A percentile compares a stretch with the other conserved stretches of the same genome.
Evolutionary conservation across 2,797 vertebrate species (phyloP).

Genomic region (Otolemur crassicaudatus): DNA sequence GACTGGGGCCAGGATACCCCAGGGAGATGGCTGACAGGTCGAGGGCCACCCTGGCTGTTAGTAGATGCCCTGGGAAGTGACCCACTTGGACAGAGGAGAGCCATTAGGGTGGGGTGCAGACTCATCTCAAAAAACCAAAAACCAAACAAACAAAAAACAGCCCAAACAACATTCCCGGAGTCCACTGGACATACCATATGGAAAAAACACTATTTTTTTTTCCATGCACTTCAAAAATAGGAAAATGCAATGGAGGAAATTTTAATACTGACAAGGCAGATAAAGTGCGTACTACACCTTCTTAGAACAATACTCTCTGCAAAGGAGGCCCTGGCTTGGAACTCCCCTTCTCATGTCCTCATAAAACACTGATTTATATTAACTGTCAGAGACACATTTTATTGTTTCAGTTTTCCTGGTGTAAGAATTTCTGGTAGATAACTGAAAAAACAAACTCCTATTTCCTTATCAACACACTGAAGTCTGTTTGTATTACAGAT

Average conservation of each 20-base stretch:
- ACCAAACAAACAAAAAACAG: neutral
- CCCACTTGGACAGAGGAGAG: neutral
- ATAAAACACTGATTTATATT: constrained; percentile 77
- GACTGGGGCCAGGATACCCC: neutral
- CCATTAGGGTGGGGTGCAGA: neutral
- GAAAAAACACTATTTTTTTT: neutral
- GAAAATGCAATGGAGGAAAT: neutral
- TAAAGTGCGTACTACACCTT: constrained; percentile 44
- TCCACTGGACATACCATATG: neutral
- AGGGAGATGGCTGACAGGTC: neutral
- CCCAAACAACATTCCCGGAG: neutral
- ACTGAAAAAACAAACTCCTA: constrained; percentile 41
- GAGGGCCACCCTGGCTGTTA: accelerated
- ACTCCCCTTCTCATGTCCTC: constrained; percentile 78
- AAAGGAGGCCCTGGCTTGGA: constrained; percentile 65
- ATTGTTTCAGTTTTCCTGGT: constrained; percentile 77
- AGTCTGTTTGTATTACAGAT: neutral
- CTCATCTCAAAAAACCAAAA: neutral
- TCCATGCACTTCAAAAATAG: constrained; percentile 37
- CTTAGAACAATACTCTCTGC: constrained; percentile 62
- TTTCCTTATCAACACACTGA: constrained; percentile 56
- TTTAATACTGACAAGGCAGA: constrained; percentile 38
- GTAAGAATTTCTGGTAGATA: constrained; percentile 63
- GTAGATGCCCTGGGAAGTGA: too few species aligned
- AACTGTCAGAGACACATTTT: constrained; percentile 70